Conservation (phyloP, 92 coral and sea anemone species). For the Palythoa heliodiscus region DNA sequence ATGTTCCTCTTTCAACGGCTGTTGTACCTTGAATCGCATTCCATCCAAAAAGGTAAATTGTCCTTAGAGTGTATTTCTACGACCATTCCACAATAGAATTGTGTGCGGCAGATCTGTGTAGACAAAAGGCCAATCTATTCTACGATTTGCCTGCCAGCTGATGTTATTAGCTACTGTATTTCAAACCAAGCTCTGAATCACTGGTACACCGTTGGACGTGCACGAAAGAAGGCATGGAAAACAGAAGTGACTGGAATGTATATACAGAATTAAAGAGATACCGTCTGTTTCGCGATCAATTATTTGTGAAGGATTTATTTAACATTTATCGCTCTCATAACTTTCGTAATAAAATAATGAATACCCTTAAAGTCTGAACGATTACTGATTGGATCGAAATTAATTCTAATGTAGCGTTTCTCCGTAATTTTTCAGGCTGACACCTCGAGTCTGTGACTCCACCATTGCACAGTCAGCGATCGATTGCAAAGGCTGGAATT, state of each 20-base stretch:
- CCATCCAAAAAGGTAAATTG: constrained; percentile 32
- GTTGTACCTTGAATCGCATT: constrained; percentile 21
- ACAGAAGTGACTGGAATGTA: constrained; percentile 35
- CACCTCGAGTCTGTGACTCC: constrained; percentile 23
- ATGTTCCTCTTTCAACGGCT: constrained; percentile 27
- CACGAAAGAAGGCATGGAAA: not conserved
- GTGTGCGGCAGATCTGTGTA: not conserved
- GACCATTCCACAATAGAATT: constrained; percentile 12
- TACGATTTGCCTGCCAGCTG: constrained; percentile 24
- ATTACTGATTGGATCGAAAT: constrained; percentile 13
- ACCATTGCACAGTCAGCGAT: constrained; percentile 27
- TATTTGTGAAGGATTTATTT: constrained; percentile 24
- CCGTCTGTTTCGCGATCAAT: constrained; percentile 44
- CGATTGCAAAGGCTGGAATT: constrained; percentile 42
- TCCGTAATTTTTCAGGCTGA: constrained; percentile 37
- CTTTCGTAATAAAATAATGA: constrained; percentile 11
- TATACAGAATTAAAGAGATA: constrained; percentile 33
- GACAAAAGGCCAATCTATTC: constrained; percentile 17
- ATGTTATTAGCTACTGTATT: not conserved
- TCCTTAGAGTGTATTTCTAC: not conserved
- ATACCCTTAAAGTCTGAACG: constrained; percentile 31
- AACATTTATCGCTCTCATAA: not conserved
- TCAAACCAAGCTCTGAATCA: not conserved
- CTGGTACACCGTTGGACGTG: not conserved
- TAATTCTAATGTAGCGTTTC: constrained; percentile 18